phyloP scores from a whole-genome alignment of 2,113 vertebrate genomes.

The Spilogale gracilis region DNA sequence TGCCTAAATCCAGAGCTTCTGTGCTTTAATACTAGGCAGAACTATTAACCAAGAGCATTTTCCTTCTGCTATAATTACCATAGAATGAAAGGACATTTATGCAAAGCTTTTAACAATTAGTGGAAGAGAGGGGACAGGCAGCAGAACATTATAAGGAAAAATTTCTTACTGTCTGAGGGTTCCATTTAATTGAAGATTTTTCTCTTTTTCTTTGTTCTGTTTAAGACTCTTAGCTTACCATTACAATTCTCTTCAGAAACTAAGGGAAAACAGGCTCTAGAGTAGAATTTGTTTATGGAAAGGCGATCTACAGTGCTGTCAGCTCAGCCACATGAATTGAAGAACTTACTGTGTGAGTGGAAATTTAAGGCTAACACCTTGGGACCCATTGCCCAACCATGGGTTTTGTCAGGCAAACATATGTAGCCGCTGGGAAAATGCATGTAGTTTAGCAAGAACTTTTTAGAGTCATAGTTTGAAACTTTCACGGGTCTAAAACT shows the following conservation, averaged over 20 bases:
- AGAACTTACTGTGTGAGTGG: slow-evolving; percentile 72
- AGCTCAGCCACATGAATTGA: neutral
- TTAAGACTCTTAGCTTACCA: neutral
- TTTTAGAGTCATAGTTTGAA: slow-evolving; percentile 71
- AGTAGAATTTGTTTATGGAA: slow-evolving; percentile 63
- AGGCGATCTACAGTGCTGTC: slow-evolving; percentile 57
- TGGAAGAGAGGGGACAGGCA: neutral
- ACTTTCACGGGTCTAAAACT: slow-evolving; percentile 65
- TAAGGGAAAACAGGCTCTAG: neutral
- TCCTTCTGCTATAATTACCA: neutral
- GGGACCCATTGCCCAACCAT: slow-evolving; percentile 55
- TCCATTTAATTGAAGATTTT: neutral
- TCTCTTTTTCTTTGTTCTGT: neutral
- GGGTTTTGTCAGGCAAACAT: slow-evolving; percentile 76
- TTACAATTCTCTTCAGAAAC: slow-evolving; percentile 13
- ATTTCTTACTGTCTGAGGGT: neutral
- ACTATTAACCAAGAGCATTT: neutral
- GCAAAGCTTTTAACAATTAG: neutral
- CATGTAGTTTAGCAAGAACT: slow-evolving; percentile 68
- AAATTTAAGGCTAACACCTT: slow-evolving; percentile 64
- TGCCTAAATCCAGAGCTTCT: neutral
- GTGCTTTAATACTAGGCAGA: neutral
- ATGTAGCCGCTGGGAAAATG: slow-evolving; percentile 69
- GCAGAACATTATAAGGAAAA: neutral
- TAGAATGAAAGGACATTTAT: neutral